Conservation (phyloP, 2,113 vertebrate species). For the Neodon shergylaensis region DNA sequence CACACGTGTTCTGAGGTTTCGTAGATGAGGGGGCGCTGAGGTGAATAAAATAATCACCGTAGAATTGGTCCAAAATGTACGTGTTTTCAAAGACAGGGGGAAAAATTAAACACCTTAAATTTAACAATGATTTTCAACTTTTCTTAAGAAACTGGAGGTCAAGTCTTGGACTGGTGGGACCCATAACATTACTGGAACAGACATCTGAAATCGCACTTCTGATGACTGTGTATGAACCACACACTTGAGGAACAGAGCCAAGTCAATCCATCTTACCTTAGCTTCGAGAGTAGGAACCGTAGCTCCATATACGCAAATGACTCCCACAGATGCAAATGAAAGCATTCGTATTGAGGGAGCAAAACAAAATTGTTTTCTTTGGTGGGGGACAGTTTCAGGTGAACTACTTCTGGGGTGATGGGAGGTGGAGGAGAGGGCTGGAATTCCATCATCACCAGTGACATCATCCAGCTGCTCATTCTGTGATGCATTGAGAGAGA, state of each 20-base stretch:
- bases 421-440: background rate
- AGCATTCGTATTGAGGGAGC: background rate
- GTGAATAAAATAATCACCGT: slow-evolving; percentile 43
- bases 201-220: slow-evolving; percentile 3
- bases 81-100: slow-evolving; percentile 57
- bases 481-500: background rate
- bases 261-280: slow-evolving; percentile 19
- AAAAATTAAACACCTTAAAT: slow-evolving; percentile 50
- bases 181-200: slow-evolving; percentile 47
- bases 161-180: slow-evolving; percentile 20
- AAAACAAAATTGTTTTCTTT: background rate
- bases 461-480: background rate
- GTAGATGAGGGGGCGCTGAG: background rate
- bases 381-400: background rate
- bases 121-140: slow-evolving; percentile 49
- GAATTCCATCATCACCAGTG: background rate
- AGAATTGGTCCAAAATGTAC: slow-evolving; percentile 64
- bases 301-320: background rate
- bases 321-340: background rate
- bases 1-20: slow-evolving; percentile 62
- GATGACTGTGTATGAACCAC: background rate
- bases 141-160: slow-evolving; percentile 51
- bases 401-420: background rate
- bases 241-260: background rate
- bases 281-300: background rate